Conservation (phyloP, 2,888 invertebrate genomes). For the Amorpha juglandis region DNA sequence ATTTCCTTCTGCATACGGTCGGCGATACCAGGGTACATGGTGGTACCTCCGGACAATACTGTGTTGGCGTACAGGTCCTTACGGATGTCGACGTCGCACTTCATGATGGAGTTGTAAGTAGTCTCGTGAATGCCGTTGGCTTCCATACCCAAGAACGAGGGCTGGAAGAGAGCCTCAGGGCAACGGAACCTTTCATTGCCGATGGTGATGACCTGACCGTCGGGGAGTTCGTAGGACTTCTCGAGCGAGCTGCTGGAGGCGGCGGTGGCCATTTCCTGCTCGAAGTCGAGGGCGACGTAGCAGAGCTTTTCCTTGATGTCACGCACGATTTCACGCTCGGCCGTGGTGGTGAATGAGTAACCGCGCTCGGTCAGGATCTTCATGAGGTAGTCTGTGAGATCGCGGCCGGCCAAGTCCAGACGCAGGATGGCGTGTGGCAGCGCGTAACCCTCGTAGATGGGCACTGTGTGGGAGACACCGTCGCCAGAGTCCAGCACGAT, state of each 20-base stretch:
- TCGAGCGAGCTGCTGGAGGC: constrained; percentile 96
- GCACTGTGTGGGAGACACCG: constrained; percentile 97
- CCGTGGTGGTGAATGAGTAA: constrained; percentile 95
- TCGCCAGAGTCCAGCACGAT: constrained; percentile 97
- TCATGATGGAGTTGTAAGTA: constrained; percentile 98
- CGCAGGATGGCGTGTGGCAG: constrained; percentile 96
- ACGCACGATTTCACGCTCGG: constrained; percentile 96
- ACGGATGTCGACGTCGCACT: constrained; percentile 98
- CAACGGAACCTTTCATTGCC: constrained; percentile 98
- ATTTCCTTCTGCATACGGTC: constrained; percentile 97
- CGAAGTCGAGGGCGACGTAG: constrained; percentile 95
- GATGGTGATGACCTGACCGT: constrained; percentile 96
- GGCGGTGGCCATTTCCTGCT: constrained; percentile 97
- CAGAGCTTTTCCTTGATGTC: constrained; percentile 97
- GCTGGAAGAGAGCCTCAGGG: constrained; percentile 97
- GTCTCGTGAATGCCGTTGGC: constrained; percentile 95
- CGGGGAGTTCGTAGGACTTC: constrained; percentile 98
- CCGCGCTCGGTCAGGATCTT: constrained; percentile 96
- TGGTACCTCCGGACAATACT: constrained; percentile 96
- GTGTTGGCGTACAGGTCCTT: constrained; percentile 98
- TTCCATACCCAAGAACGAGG: constrained; percentile 96
- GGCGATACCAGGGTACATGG: constrained; percentile 98
- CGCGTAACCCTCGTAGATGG: constrained; percentile 97
- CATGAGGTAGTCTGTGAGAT: constrained; percentile 96
- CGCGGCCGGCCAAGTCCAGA: constrained; percentile 95